A percentile compares a stretch with the other conserved stretches of the same genome.
These are phyloP conservation scores for Nephotettix cincticeps DNA, from an alignment of 1,140 invertebrate genomes.

Conservation along the genomic window DNA sequence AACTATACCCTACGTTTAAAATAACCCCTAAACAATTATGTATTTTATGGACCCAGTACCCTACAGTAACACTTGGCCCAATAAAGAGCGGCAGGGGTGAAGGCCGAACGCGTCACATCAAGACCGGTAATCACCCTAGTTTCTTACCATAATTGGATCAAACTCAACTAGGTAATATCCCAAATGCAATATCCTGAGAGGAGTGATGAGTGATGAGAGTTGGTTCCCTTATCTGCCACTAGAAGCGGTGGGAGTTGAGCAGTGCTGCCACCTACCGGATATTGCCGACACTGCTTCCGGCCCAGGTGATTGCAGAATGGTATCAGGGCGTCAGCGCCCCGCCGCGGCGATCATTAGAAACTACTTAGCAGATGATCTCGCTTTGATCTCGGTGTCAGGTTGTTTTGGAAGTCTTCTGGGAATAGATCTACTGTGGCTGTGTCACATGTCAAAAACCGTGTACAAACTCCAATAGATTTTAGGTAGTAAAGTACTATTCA, in stretches of 20 bases:
- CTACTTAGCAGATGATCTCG: conserved; percentile 15
- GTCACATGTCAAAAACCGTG: too few relatives aligned
- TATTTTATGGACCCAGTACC: too few relatives aligned
- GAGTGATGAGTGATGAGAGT: neutral
- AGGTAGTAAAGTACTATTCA: too few relatives aligned
- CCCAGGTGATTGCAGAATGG: neutral
- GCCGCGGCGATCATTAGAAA: conserved; percentile 2
- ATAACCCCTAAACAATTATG: too few relatives aligned
- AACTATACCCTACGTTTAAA: too few relatives aligned
- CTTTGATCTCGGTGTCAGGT: too few relatives aligned
- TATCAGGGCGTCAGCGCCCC: neutral
- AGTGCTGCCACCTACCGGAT: neutral
- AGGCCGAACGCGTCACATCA: too few relatives aligned
- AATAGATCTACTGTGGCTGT: too few relatives aligned
- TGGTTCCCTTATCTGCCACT: neutral
- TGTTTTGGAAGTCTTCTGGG: too few relatives aligned
- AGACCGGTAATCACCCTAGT: neutral
- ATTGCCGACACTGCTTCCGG: conserved; percentile 4
- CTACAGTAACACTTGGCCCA: too few relatives aligned
- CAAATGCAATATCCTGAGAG: conserved; percentile 16
- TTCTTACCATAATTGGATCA: neutral
- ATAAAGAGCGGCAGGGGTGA: too few relatives aligned
- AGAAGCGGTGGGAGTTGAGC: neutral
- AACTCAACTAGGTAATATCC: conserved; percentile 8
- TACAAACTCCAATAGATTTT: too few relatives aligned